Conservation (phyloP, 2,113 vertebrate species). For the Dinomys branickii region DNA sequence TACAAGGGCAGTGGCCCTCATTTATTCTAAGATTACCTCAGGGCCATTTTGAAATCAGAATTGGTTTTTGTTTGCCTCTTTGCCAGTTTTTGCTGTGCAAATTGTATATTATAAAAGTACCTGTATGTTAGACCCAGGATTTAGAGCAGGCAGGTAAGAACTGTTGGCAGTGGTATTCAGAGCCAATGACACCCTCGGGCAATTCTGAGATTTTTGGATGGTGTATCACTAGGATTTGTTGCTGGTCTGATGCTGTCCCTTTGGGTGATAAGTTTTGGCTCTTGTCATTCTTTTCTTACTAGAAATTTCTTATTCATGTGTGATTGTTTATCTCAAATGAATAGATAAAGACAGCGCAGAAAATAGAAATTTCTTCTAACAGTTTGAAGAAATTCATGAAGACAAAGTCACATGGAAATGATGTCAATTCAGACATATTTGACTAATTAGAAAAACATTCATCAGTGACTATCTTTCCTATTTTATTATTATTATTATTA, state of each 20-base stretch:
- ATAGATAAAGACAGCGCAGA: background rate
- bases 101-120: background rate
- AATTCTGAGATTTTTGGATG: background rate
- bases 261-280: background rate
- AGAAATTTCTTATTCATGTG: background rate
- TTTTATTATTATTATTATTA: too few relatives aligned
- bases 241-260: background rate
- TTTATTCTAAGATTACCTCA: background rate
- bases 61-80: background rate
- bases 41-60: background rate
- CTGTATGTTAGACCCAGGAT: background rate
- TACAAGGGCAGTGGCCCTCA: background rate
- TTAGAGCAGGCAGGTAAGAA: background rate
- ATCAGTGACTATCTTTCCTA: background rate
- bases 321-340: background rate
- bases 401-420: background rate
- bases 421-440: accelerated
- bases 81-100: background rate
- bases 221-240: background rate
- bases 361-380: background rate
- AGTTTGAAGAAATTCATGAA: background rate
- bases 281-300: background rate
- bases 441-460: background rate
- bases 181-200: background rate
- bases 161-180: background rate